Percentiles rank a stretch among this genome's conserved stretches.
These are phyloP conservation scores for Phalloptychus januarius DNA, from an alignment of 2,797 vertebrate species.

Conservation along the genomic window DNA sequence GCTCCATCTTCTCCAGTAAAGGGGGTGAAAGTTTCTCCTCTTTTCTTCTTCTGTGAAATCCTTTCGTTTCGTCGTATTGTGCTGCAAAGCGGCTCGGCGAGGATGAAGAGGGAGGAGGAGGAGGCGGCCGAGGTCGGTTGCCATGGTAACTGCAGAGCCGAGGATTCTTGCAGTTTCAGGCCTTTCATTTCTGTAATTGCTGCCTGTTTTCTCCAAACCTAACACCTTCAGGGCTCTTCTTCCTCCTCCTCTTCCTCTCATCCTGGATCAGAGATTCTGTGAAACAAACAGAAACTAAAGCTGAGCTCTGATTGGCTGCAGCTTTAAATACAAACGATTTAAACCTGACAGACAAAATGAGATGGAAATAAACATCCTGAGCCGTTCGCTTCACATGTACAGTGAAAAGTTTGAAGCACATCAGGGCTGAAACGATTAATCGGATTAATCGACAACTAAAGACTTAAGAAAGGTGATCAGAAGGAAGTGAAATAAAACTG, in stretches of 20 bases:
- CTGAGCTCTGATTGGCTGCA: slow-evolving; percentile 30
- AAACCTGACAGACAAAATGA: neutral
- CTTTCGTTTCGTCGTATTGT: slow-evolving; percentile 78
- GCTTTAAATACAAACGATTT: neutral
- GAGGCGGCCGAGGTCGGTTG: slow-evolving; percentile 73
- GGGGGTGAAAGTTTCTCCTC: slow-evolving; percentile 2
- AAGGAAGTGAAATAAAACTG: no score
- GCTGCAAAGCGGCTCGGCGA: slow-evolving; percentile 52
- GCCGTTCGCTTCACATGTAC: no score
- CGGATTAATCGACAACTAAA: no score
- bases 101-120: slow-evolving; percentile 23
- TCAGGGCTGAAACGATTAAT: no score
- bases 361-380: neutral
- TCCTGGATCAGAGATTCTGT: slow-evolving; percentile 70
- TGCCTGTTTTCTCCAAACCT: slow-evolving; percentile 77
- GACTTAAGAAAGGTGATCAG: no score
- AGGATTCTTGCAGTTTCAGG: slow-evolving; percentile 89
- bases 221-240: slow-evolving; percentile 66
- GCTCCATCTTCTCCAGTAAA: neutral
- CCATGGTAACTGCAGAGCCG: slow-evolving; percentile 89
- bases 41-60: slow-evolving; percentile 69
- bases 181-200: slow-evolving; percentile 87
- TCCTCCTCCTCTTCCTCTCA: slow-evolving; percentile 21
- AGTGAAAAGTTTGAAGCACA: neutral
- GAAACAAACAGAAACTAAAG: slow-evolving; percentile 29